phyloP scores from a whole-genome alignment of 1,140 invertebrate species.

The Hesperophylax magnus region DNA sequence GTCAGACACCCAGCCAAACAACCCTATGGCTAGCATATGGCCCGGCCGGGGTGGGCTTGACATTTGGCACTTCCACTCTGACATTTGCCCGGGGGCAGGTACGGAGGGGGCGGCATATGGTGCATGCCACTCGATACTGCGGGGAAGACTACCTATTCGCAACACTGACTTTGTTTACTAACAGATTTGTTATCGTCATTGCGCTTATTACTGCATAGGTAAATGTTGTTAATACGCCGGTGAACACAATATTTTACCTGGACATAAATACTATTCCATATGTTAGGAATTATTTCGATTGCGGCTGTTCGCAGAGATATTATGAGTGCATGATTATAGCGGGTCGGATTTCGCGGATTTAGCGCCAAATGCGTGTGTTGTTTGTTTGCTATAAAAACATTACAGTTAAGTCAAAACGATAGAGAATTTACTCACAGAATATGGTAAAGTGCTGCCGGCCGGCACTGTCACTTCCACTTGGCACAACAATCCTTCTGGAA shows the following conservation, averaged over 20 bases:
- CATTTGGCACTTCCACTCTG: conserved; percentile 12
- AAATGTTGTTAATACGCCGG: neutral
- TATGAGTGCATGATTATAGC: neutral
- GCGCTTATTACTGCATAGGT: neutral
- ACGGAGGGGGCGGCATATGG: neutral
- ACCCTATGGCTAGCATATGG: conserved; percentile 12
- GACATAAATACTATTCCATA: neutral
- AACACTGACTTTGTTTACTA: neutral
- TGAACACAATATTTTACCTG: neutral
- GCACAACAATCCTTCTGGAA: conserved; percentile 16
- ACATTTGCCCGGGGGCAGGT: neutral
- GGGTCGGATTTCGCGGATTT: neutral
- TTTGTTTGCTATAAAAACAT: too few relatives aligned
- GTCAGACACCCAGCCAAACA: too few relatives aligned
- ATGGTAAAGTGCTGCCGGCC: neutral
- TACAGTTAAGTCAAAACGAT: neutral
- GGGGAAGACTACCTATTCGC: neutral
- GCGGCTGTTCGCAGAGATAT: neutral
- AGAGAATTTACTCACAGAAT: conserved; percentile 1
- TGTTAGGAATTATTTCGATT: neutral
- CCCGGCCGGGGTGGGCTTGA: neutral
- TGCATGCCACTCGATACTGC: neutral
- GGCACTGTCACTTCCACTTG: conserved; percentile 11
- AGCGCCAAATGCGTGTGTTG: neutral
- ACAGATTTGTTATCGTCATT: neutral